phyloP scores from a whole-genome alignment of 2,113 vertebrate species.

The Corydoras maculifer region DNA sequence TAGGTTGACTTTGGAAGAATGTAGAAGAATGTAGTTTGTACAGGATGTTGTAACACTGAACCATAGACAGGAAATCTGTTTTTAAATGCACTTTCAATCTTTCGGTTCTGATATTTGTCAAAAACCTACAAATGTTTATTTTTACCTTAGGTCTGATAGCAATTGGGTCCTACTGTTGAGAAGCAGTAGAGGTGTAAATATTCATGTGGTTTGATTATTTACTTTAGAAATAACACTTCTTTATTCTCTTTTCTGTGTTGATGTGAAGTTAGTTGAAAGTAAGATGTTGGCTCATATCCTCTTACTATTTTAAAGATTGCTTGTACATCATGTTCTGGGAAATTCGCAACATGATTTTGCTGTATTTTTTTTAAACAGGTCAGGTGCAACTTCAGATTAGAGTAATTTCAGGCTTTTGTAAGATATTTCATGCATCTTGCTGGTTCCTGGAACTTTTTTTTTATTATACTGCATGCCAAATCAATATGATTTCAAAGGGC shows the following conservation, averaged over 20 bases:
- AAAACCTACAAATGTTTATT: slow-evolving; percentile 52
- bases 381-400: slow-evolving; percentile 24
- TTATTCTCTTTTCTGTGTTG: slow-evolving; percentile 36
- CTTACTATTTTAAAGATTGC: slow-evolving; percentile 16
- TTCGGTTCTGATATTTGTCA: slow-evolving; percentile 46
- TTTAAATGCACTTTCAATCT: slow-evolving; percentile 47
- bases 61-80: slow-evolving; percentile 51
- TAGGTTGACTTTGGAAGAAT: slow-evolving; percentile 15
- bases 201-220: neutral
- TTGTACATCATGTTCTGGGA: slow-evolving; percentile 24
- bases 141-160: slow-evolving; percentile 44
- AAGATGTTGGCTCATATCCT: slow-evolving; percentile 9
- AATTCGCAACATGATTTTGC: slow-evolving; percentile 23
- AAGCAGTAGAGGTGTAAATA: too few relatives aligned
- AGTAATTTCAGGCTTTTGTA: slow-evolving; percentile 30
- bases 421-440: too few relatives aligned
- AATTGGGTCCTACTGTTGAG: too few relatives aligned
- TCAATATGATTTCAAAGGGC: too few relatives aligned
- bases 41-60: slow-evolving; percentile 47
- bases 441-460: too few relatives aligned
- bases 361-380: slow-evolving; percentile 7
- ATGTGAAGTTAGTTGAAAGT: slow-evolving; percentile 19
- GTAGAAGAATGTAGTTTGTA: slow-evolving; percentile 25
- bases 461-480: too few relatives aligned
- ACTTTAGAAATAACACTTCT: slow-evolving; percentile 1